Percentiles rank a stretch among this genome's conserved stretches.
phyloP scores from a whole-genome alignment of 2,888 invertebrate genomes.

The Amphipyra tragopoginis region DNA sequence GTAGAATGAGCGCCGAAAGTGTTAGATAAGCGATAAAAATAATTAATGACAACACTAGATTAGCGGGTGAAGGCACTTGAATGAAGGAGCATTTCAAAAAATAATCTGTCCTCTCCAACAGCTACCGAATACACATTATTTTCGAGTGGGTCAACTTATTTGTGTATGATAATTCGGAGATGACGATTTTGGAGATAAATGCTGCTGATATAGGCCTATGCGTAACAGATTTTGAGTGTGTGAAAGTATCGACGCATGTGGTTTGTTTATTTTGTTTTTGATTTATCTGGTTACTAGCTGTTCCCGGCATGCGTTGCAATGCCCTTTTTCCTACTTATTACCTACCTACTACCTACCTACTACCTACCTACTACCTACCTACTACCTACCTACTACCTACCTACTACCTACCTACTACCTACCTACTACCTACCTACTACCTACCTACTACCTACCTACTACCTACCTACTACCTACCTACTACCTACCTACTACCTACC shows the following conservation, averaged over 20 bases:
- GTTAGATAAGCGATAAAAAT: conserved; percentile 89
- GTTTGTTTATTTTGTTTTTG: not conserved
- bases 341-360: too few species aligned
- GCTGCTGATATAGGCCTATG: conserved; percentile 41
- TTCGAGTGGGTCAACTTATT: conserved; percentile 87
- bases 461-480: too few species aligned
- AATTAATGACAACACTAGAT: conserved; percentile 89
- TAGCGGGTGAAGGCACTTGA: conserved; percentile 86
- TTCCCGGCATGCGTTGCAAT: too few species aligned
- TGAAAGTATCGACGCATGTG: conserved; percentile 3
- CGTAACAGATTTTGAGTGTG: conserved; percentile 26
- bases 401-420: too few species aligned
- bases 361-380: too few species aligned
- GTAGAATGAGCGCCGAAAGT: conserved; percentile 82
- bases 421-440: too few species aligned
- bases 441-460: too few species aligned
- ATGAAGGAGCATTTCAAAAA: conserved; percentile 88
- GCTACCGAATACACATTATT: conserved; percentile 84
- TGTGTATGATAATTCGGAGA: conserved; percentile 79
- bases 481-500: too few species aligned
- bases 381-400: too few species aligned
- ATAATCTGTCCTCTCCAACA: conserved; percentile 87
- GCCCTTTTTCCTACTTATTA: too few species aligned
- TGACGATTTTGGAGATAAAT: conserved; percentile 57
- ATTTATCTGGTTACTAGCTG: not conserved